phyloP scores from a whole-genome alignment of 2,113 vertebrate species.

The Chionodraco myersi region DNA sequence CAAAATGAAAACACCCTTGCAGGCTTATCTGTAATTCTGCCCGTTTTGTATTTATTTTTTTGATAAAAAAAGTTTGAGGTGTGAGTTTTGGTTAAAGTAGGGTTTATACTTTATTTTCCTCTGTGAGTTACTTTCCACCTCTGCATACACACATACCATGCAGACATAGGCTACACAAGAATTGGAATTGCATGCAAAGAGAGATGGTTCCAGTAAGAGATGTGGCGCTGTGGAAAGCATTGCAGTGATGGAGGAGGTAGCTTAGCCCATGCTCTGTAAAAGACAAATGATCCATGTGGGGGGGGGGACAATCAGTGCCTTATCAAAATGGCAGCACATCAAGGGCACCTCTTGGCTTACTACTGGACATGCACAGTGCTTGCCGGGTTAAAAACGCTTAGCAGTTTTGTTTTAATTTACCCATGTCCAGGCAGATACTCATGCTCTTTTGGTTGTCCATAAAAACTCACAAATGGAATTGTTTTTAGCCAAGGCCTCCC shows the following conservation, averaged over 20 bases:
- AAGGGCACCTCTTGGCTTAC: not conserved
- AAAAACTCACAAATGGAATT: not conserved
- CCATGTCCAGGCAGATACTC: not conserved
- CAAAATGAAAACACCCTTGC: not conserved
- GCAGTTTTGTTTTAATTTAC: not conserved
- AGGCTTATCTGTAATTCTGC: not conserved
- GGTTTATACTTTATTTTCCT: not conserved
- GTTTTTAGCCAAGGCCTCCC: not conserved
- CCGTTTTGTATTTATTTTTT: too few species aligned
- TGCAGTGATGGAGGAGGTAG: constrained; percentile 42
- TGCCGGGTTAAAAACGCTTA: too few species aligned
- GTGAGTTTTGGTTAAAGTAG: not conserved
- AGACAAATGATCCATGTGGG: constrained; percentile 46
- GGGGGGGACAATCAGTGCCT: not conserved
- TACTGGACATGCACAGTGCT: not conserved
- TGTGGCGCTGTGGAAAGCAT: constrained; percentile 39
- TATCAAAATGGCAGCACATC: constrained; percentile 8
- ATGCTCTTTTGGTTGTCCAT: not conserved
- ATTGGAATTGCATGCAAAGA: constrained; percentile 85
- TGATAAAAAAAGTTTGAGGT: not conserved
- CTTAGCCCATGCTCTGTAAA: constrained; percentile 79
- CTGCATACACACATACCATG: constrained; percentile 28
- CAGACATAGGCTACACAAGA: constrained; percentile 17
- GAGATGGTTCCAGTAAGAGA: constrained; percentile 47
- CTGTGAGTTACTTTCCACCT: constrained; percentile 58